These are phyloP conservation scores for Eretmochelys imbricata DNA, from an alignment of 2,113 vertebrate species.

Conservation along the genomic window DNA sequence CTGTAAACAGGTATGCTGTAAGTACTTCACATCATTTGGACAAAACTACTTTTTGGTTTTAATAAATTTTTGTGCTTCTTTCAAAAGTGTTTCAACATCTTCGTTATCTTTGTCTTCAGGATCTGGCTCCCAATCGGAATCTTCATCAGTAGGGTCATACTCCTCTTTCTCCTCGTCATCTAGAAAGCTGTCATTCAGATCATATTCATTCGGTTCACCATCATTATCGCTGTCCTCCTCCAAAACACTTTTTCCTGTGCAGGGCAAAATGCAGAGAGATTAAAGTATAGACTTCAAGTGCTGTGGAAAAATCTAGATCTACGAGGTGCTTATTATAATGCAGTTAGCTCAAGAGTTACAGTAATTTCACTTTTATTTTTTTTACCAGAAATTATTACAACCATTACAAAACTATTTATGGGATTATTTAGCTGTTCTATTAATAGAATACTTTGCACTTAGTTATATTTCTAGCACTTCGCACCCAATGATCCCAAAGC, in stretches of 20 bases:
- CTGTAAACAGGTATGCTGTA: background rate
- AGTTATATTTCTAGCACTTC: background rate
- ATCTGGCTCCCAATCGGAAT: constrained; percentile 83
- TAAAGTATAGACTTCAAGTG: background rate
- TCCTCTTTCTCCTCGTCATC: constrained; percentile 80
- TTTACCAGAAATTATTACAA: background rate
- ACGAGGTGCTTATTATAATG: background rate
- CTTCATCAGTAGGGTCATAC: constrained; percentile 79
- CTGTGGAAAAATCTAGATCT: background rate
- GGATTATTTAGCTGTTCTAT: background rate
- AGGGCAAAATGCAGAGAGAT: background rate
- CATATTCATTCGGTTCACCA: constrained; percentile 59
- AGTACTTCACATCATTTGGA: rapidly evolving
- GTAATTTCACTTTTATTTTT: background rate
- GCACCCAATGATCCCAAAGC: background rate
- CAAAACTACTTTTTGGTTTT: constrained; percentile 73
- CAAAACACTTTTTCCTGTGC: constrained; percentile 56
- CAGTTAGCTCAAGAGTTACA: background rate
- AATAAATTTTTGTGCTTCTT: constrained; percentile 75
- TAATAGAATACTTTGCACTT: background rate
- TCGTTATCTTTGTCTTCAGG: constrained; percentile 75
- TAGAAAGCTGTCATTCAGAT: constrained; percentile 73
- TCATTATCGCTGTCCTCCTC: constrained; percentile 11
- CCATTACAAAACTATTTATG: background rate
- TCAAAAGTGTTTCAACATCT: constrained; percentile 72